Evolutionary conservation across 2,797 vertebrate species (phyloP), one percentile per base, ranked within the genome.

Genomic region (Pantherophis alleghaniensis): DNA sequence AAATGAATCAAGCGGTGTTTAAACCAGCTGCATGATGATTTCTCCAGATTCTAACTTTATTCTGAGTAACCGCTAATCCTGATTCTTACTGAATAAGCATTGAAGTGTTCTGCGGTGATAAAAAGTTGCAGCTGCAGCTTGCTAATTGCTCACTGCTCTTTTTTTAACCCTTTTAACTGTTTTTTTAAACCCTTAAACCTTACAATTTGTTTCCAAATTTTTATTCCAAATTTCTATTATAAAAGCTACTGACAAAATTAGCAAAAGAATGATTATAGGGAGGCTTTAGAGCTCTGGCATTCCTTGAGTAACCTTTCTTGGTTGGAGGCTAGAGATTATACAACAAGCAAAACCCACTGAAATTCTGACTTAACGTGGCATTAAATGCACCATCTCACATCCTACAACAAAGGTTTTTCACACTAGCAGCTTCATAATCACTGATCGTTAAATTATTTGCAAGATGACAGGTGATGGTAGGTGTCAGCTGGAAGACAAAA

Each of bases 391-490:
- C 96, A 97, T 97, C 97, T 96, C 94, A 94, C 96, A 96, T 94
- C 95, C 93, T 94, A 96, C 47, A 74, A 95, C 98, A 97, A 97
- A 92, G 69, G 69, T 89, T 97, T 97, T 97, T 98, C 96, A 96
- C 96, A 96, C 97, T 47, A 83, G 18, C 95, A 96, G 95, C 94
- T 93, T 94, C 96, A 97, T 97, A 96, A 98, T 98, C 95, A 98
- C 97, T 97, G 98, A 96, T 93, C 90, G 96, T 96, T 93, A 97
- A 96, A 97, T 98, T 98, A 98, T 98, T 98, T 98, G 96, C 98
- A 98, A 98, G 96, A 95, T 98, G 98, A 99, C 98, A 99, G 98
- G 98, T 99, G 99, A 99, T 98, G 98, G 97, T 97, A 96, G 97
- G 97, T 98, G 98, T 99, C 99, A 99, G 98, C 98, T 99, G 99